Conservation (phyloP, 2,797 vertebrate species). For the Poeciliopsis paucimaculata region DNA sequence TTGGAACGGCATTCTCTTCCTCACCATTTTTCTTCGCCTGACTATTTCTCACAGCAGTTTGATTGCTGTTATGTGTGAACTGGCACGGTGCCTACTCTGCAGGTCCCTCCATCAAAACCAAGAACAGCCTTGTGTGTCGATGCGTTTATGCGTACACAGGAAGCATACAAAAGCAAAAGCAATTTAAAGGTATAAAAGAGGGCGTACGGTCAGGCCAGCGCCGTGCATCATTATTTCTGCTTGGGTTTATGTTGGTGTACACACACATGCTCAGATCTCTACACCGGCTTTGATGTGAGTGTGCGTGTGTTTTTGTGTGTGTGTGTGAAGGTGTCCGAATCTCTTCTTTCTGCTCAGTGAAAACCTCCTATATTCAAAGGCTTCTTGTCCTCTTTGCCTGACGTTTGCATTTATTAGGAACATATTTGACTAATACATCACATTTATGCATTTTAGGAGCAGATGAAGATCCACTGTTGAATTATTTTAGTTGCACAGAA, state of each 20-base stretch:
- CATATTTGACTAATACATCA: conserved; percentile 28
- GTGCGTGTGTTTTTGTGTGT: conserved; percentile 11
- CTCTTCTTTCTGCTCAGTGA: conserved; percentile 12
- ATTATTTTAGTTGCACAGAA: conserved; percentile 14
- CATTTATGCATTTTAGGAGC: conserved; percentile 11
- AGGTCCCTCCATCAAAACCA: conserved; percentile 54
- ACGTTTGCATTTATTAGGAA: conserved; percentile 22
- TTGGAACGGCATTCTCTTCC: conserved; percentile 21
- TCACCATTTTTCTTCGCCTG: conserved; percentile 18
- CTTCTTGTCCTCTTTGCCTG: conserved; percentile 8
- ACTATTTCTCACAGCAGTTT: conserved; percentile 51
- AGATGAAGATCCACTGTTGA: conserved; percentile 21
- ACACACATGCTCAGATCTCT: conserved; percentile 14
- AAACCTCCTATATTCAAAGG: conserved; percentile 4
- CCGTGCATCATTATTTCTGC: conserved; percentile 25
- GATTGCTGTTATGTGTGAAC: conserved; percentile 69
- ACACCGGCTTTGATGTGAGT: conserved; percentile 6
- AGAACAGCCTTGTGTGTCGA: conserved; percentile 19
- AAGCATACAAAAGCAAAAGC: conserved; percentile 25
- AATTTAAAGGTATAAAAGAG: neutral
- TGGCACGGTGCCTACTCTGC: conserved; percentile 69
- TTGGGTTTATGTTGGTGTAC: conserved; percentile 25
- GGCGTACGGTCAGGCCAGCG: conserved; percentile 7
- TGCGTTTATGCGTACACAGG: conserved; percentile 25
- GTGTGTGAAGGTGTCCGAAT: conserved; percentile 26